Evolutionary conservation across 64 coral and sea anemone species (phyloP).

Genomic region (Platygyra sinensis): DNA sequence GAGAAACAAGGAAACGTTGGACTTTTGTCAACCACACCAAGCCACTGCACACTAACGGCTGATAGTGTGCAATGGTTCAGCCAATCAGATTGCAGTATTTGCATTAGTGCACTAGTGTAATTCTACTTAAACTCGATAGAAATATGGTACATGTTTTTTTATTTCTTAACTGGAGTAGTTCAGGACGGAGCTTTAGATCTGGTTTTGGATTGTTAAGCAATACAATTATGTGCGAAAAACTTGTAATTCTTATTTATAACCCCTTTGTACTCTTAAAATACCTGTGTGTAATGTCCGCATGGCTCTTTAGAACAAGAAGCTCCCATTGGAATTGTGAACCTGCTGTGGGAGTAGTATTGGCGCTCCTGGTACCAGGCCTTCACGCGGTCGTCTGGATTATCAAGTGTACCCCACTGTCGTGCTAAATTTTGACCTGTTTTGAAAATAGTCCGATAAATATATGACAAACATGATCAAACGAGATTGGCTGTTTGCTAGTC

Average conservation of each 20-base stretch:
- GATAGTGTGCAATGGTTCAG: too few relatives aligned
- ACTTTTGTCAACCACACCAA: too few relatives aligned
- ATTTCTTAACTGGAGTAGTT: too few relatives aligned
- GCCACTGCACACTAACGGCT: too few relatives aligned
- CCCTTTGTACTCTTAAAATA: neutral
- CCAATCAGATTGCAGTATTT: too few relatives aligned
- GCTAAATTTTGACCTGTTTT: constrained; percentile 53
- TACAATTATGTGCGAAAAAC: too few relatives aligned
- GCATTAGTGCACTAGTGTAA: too few relatives aligned
- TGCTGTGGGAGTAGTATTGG: constrained; percentile 40
- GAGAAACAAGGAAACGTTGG: too few relatives aligned
- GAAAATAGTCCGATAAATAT: neutral
- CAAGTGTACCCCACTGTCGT: constrained; percentile 30
- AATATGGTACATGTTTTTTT: too few relatives aligned
- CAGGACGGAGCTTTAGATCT: too few relatives aligned
- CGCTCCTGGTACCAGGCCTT: constrained; percentile 41
- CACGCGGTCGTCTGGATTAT: constrained; percentile 21
- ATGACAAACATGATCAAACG: neutral
- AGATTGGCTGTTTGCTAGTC: too few relatives aligned
- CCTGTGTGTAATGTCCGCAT: constrained; percentile 68
- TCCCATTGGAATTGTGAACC: constrained; percentile 24
- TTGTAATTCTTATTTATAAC: neutral
- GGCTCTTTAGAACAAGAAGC: constrained; percentile 2
- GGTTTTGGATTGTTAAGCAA: neutral
- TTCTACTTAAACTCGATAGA: too few relatives aligned